Evolutionary conservation across 2,797 vertebrate species (phyloP).

Genomic region (Poeciliopsis infans): DNA sequence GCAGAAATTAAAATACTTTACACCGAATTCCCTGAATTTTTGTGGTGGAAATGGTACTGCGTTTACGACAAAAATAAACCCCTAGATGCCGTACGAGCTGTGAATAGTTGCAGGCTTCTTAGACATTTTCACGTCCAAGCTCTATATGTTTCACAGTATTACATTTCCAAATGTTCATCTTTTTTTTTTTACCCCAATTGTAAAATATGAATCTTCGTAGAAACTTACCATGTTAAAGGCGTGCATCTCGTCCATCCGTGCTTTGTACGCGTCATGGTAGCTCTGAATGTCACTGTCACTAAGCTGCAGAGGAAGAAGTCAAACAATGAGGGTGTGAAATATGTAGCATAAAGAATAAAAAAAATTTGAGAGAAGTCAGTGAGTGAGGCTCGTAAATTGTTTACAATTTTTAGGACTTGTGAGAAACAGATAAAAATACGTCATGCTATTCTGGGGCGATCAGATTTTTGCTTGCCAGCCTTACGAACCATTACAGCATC

Average conservation of each 20-base stretch:
- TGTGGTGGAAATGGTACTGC: conserved; percentile 5
- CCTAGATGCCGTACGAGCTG: not conserved
- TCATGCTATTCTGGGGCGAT: conserved; percentile 18
- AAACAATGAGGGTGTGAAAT: not conserved
- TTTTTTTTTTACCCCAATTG: not conserved
- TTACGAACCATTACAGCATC: not conserved
- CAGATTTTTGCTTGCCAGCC: conserved; percentile 7
- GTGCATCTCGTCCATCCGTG: conserved; percentile 88
- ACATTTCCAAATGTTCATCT: not conserved
- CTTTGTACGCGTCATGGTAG: conserved; percentile 85
- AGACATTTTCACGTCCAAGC: not conserved
- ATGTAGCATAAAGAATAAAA: not conserved
- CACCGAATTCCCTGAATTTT: conserved; percentile 17
- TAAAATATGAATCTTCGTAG: not conserved
- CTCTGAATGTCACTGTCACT: conserved; percentile 85
- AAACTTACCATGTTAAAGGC: conserved; percentile 94
- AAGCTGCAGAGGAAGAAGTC: conserved; percentile 78
- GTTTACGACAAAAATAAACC: conserved; percentile 5
- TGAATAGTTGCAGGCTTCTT: not conserved
- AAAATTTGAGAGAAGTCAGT: not conserved
- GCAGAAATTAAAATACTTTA: conserved; percentile 29
- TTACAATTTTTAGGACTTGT: conserved; percentile 18
- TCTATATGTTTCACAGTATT: not conserved
- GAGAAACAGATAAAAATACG: conserved; percentile 15
- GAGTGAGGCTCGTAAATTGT: conserved; percentile 6